phyloP scores from a whole-genome alignment of 2,113 vertebrate genomes.

The Stigmatopora argus region DNA sequence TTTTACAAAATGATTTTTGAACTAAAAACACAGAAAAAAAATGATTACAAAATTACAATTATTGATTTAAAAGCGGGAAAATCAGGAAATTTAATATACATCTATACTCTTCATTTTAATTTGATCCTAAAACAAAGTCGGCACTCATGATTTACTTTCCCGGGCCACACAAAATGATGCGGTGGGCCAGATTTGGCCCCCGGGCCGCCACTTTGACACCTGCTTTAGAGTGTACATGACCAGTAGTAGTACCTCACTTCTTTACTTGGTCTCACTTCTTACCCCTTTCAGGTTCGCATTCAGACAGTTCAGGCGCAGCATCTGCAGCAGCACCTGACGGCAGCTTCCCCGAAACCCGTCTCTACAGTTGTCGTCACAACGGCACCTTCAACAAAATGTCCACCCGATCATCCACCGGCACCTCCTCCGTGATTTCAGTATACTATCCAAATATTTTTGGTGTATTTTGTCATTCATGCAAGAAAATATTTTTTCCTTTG shows the following conservation, averaged over 20 bases:
- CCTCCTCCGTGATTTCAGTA: slow-evolving; percentile 41
- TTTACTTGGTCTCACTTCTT: background rate
- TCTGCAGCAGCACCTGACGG: slow-evolving; percentile 83
- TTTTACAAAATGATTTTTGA: no score
- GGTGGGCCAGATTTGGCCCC: no score
- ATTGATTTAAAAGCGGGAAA: no score
- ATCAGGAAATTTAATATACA: no score
- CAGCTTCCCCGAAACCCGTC: slow-evolving; percentile 82
- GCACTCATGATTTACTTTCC: no score
- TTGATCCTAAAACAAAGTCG: no score
- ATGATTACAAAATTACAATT: no score
- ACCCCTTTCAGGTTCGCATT: slow-evolving; percentile 80
- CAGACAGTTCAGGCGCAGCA: slow-evolving; percentile 89
- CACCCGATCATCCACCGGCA: slow-evolving; percentile 76
- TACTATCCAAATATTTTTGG: background rate
- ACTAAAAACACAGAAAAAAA: no score
- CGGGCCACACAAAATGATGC: no score
- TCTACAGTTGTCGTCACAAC: slow-evolving; percentile 94
- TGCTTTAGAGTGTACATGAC: no score
- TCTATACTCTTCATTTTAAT: no score
- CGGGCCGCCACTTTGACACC: no score
- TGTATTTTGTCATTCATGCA: background rate
- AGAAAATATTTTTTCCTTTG: background rate
- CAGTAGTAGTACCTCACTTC: background rate
- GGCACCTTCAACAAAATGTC: slow-evolving; percentile 81